Percentiles rank a stretch among this genome's conserved stretches.
Conservation (phyloP, 2,888 invertebrate species). For the Drosophila birchii region DNA sequence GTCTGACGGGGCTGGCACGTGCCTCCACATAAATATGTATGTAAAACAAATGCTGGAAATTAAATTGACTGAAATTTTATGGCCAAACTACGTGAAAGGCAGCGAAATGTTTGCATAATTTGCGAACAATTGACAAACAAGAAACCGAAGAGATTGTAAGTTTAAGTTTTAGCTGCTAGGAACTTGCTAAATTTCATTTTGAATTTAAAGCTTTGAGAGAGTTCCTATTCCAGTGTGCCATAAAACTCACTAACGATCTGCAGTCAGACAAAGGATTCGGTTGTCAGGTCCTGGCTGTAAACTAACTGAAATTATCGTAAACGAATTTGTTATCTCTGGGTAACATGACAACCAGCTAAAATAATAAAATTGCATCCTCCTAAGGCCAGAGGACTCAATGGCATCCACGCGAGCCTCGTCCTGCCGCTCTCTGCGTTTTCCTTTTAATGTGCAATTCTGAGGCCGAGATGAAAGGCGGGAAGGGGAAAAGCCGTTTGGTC, state of each 20-base stretch:
- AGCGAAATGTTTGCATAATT: slow-evolving; percentile 46
- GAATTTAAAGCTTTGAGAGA: not conserved
- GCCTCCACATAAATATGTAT: slow-evolving; percentile 47
- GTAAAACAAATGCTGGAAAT: slow-evolving; percentile 47
- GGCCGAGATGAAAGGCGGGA: too few species aligned
- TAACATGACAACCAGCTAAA: slow-evolving; percentile 49
- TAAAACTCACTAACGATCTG: slow-evolving; percentile 41
- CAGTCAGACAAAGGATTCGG: slow-evolving; percentile 24
- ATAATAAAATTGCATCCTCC: slow-evolving; percentile 52
- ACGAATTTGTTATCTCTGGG: slow-evolving; percentile 47
- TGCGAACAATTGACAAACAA: slow-evolving; percentile 42
- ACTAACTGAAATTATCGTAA: slow-evolving; percentile 51
- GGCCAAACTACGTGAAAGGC: slow-evolving; percentile 47
- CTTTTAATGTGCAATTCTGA: slow-evolving; percentile 23
- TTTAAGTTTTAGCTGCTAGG: not conserved
- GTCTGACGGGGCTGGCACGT: slow-evolving; percentile 39
- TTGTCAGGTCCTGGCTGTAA: slow-evolving; percentile 26
- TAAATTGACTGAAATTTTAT: slow-evolving; percentile 55
- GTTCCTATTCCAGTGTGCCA: slow-evolving; percentile 1
- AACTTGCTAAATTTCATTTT: not conserved
- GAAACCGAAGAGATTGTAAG: not conserved
- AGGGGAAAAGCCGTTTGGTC: slow-evolving; percentile 3
- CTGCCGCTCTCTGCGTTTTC: slow-evolving; percentile 22
- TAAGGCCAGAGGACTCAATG: slow-evolving; percentile 3
- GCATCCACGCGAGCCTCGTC: slow-evolving; percentile 4